Base-by-base conservation (phyloP, 2,888 invertebrate species). In the Cephus runcator region DNA sequence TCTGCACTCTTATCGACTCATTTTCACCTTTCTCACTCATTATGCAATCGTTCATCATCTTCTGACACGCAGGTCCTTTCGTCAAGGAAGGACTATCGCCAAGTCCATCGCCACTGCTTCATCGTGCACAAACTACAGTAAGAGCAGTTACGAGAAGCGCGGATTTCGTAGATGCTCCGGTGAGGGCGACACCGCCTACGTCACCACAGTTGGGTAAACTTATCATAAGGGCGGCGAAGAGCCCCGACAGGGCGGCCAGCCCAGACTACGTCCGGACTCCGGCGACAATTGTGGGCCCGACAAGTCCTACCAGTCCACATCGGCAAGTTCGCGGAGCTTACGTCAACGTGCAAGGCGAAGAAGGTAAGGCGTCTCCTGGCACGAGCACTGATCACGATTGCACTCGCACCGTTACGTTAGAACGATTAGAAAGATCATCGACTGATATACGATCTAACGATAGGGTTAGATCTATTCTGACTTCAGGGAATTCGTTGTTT, bases 341-440 rank as follows among this genome's bases (percentile, higher is more conserved):
- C 92, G 95, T 95, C 90, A 94, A 95, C 93, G 94, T 95, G 89
- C 95, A 95, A 91, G 94, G 94, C 92, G 94, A 93, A 92, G 94
- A 94, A 95, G 95, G 95, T 95, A 95, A 95, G 95, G 92, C 89
- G 69, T 87, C 85, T 85, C 85, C 83, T 81, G 80, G 80, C 76
- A 81, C 83, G 78, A 85, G 82, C 82, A 77, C 80, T 79, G 85
- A 86, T 75, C 78, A 80, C 81, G 88, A 87, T 87, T 86, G 88
- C 88, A 87, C 89, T 85, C 85, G 82, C 86, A 86, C 85, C 86
- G 86, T 85, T 87, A 87, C 86, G 85, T 86, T 88, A 87, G 87
- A 86, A 69, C 73, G 73, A 31, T 23, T 30, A 15, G 36, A 68
- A 11, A 23, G 79, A 77, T 79, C 82, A 79, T 80, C 80, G 78